Evolutionary conservation across 2,888 invertebrate species (phyloP), one percentile per base, ranked within the genome.

Genomic region (Cerceris ruficornis): DNA sequence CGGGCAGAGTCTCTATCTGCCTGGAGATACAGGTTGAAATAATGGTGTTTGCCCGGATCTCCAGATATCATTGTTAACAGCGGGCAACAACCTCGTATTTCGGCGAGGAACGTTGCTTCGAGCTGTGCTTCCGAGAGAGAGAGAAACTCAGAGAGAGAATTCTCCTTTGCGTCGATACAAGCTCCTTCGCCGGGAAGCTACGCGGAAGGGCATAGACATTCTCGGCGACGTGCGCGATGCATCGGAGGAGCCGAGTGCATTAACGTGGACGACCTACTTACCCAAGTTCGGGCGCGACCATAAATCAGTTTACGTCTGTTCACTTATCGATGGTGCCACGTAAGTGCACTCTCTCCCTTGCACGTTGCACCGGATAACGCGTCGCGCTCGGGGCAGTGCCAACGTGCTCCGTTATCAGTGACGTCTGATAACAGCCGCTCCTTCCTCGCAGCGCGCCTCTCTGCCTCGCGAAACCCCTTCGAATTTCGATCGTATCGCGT

Each of bases 61-160:
- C 68, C 76, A 78, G 86, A 84, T 86, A 85, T 84, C 84, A 77
- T 84, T 81, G 82, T 84, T 86, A 84, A 86, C 79, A 82, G 76
- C 67, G 86, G 86, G 46, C 86, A 85, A 86, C 86, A 86, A 86
- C 80, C 86, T 75, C 84, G 80, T 84, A 85, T 84, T 83, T 85
- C 80, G 82, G 65, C 28, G 42, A 46, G 54, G 52, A 50, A 17
- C 72, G 52, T 57, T 67, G 57, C 54, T 54, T 39, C 42, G 11
- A 14, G 54, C 42, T 14, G 42, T 42, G 39, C 54, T 8, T 15
- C 54, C 17, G 43, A 15, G 5, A 39, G 54, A 39, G 54, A 52
- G n/a, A n/a, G 15, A 41, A 46, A 41, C 46, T 39, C 17, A 43
- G 17, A 54, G 28, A 59, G 52, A 69, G 68, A 49, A 6, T 46